phyloP scores from a whole-genome alignment of 2,113 vertebrate genomes.

The Daphoenositta chrysoptera region DNA sequence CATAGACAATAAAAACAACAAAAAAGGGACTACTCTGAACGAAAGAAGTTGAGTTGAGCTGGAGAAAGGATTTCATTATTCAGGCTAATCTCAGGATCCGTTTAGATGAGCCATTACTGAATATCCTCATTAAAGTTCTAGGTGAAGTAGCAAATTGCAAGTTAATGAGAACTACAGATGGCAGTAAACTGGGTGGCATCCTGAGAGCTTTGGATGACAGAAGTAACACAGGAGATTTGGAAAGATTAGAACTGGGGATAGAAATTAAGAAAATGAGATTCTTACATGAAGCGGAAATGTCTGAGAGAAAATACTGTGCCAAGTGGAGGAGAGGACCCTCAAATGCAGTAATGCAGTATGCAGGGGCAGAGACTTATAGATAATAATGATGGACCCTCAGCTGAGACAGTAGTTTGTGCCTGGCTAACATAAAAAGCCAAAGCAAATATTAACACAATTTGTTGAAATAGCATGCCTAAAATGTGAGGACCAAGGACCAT shows the following conservation, averaged over 20 bases:
- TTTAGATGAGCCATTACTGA: slow-evolving; percentile 20
- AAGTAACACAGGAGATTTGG: slow-evolving; percentile 42
- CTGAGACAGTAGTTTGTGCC: neutral
- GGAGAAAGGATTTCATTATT: slow-evolving; percentile 32
- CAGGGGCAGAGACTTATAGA: neutral
- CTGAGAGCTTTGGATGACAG: slow-evolving; percentile 7
- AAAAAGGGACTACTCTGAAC: neutral
- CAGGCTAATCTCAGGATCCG: slow-evolving; percentile 11
- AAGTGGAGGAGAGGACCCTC: neutral
- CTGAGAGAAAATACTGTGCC: neutral
- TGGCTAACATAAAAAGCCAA: neutral
- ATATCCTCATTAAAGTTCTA: slow-evolving; percentile 43
- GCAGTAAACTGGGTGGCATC: neutral
- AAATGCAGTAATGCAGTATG: neutral
- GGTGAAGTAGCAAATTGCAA: slow-evolving; percentile 16
- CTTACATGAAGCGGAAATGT: neutral
- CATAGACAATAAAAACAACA: neutral
- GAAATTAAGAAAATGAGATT: slow-evolving; percentile 47
- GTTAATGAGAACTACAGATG: slow-evolving; percentile 54
- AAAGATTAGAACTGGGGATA: slow-evolving; percentile 39
- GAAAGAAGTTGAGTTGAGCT: neutral
- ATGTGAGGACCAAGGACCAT: neutral
- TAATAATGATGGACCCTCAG: neutral
- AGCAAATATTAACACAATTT: neutral
- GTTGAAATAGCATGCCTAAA: neutral